Percentiles rank a stretch among this genome's conserved stretches.
These are phyloP conservation scores for Cyrtodaria siliqua DNA, from an alignment of 2,888 invertebrate genomes.

Conservation along the genomic window DNA sequence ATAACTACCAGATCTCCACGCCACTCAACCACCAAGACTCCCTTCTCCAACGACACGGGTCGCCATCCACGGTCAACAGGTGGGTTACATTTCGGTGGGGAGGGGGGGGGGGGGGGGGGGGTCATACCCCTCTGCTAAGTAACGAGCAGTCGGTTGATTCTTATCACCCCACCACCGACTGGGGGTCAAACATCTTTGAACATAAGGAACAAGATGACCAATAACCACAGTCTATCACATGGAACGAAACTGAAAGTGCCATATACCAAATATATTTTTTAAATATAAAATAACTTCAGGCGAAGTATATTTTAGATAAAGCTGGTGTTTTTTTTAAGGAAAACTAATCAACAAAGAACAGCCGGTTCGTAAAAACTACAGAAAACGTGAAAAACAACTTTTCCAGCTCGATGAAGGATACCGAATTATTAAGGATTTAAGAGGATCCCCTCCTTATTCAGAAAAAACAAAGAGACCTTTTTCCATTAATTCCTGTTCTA, in stretches of 20 bases:
- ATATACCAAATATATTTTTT: conserved; percentile 58
- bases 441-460: conserved; percentile 66
- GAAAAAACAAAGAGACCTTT: neutral
- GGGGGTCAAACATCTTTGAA: neutral
- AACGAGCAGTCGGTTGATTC: conserved; percentile 2
- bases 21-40: conserved; percentile 54
- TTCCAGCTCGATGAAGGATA: conserved; percentile 49
- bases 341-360: too few relatives aligned
- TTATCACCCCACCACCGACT: too few relatives aligned
- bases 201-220: conserved; percentile 1
- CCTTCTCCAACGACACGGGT: conserved; percentile 45
- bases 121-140: too few relatives aligned
- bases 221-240: conserved; percentile 42
- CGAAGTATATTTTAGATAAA: conserved; percentile 48
- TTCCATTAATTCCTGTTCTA: neutral
- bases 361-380: too few relatives aligned
- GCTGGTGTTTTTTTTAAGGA: too few relatives aligned
- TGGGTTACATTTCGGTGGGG: neutral
- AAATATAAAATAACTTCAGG: conserved; percentile 58
- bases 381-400: conserved; percentile 10
- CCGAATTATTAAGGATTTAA: conserved; percentile 38
- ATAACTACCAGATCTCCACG: too few relatives aligned
- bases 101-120: too few relatives aligned
- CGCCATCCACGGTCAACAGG: conserved; percentile 40
- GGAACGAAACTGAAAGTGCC: neutral